These are phyloP conservation scores for Aplidium turbinatum DNA, from an alignment of 23 tunicate species.

Conservation along the genomic window DNA sequence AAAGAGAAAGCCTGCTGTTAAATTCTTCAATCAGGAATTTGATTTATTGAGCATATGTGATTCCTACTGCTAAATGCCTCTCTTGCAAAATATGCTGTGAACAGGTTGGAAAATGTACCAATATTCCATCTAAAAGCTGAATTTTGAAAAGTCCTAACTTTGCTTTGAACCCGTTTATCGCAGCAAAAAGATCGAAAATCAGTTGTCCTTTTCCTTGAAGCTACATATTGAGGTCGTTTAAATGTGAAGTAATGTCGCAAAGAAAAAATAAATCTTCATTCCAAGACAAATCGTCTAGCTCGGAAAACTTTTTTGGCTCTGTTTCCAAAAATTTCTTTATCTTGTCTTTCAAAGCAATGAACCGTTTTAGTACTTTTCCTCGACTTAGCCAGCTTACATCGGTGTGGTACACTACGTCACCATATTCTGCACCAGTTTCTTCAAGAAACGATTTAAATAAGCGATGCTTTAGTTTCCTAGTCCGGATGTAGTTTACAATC, in stretches of 20 bases:
- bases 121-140: conserved; percentile 39
- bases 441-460: conserved; percentile 43
- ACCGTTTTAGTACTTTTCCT: conserved; percentile 41
- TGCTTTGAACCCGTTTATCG: conserved; percentile 38
- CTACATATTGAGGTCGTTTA: conserved; percentile 42
- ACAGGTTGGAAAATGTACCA: conserved; percentile 33
- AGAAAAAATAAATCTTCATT: conserved; percentile 52
- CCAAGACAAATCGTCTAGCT: conserved; percentile 38
- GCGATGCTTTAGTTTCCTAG: conserved; percentile 38
- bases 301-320: conserved; percentile 21
- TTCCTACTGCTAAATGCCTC: conserved; percentile 35
- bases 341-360: conserved; percentile 41
- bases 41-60: conserved; percentile 36
- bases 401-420: conserved; percentile 44
- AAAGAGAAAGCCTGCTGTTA: conserved; percentile 42
- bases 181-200: conserved; percentile 33
- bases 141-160: conserved; percentile 44
- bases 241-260: conserved; percentile 44
- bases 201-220: conserved; percentile 43
- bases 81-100: conserved; percentile 4
- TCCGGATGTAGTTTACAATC: conserved; percentile 37
- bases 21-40: conserved; percentile 37
- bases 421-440: conserved; percentile 39
- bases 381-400: conserved; percentile 47
- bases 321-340: conserved; percentile 36